Base-by-base conservation (phyloP, 1,140 invertebrate species). In the Micrasema longulum region DNA sequence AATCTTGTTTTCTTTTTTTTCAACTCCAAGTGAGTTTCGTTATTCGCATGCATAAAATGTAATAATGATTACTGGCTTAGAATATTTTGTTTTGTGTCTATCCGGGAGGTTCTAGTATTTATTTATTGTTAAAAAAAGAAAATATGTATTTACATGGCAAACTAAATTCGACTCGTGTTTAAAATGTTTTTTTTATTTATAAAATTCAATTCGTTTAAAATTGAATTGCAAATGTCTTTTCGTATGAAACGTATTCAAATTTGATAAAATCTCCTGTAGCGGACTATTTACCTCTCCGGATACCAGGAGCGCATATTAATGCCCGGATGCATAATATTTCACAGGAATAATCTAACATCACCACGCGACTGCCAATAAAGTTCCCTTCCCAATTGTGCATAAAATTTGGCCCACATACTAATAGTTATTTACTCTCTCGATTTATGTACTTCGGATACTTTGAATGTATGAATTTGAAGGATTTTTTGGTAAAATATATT, bases 231-330 rank as follows among this genome's bases (percentile, higher is more conserved):
- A n/a, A n/a, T n/a, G n/a, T n/a, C n/a, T n/a, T n/a, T n/a, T 45
- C 6, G 41, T 45, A 45, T 45, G 7, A 1, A n/a, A 16, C n/a
- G 43, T 14, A 45, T 23, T 12, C 22, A 23, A 52, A 52, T 12
- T 12, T 26, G 50, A 53, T 53, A 22, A 22, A 57, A 57, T 57
- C 31, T 55, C 22, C 26, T 55, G 2, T 26, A 18, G 53, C 14
- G 7, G 26, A 3, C 26, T 31, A 57, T 57, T 57, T 36, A 53
- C 22, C 26, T 14, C 53, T n/a, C 20, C n/a, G 11, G 2, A 14
- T 31, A 35, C 53, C 31, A 6, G 53, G 53, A 57, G 53, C 31
- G 53, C 53, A 57, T 57, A 35, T 18, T 55, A 35, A 57, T 57
- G 50, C 18, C 22, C 9, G 11, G 22, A 53, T 53, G 26, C 26